Conservation (phyloP, 2,797 vertebrate species). For the Helarctos malayanus region DNA sequence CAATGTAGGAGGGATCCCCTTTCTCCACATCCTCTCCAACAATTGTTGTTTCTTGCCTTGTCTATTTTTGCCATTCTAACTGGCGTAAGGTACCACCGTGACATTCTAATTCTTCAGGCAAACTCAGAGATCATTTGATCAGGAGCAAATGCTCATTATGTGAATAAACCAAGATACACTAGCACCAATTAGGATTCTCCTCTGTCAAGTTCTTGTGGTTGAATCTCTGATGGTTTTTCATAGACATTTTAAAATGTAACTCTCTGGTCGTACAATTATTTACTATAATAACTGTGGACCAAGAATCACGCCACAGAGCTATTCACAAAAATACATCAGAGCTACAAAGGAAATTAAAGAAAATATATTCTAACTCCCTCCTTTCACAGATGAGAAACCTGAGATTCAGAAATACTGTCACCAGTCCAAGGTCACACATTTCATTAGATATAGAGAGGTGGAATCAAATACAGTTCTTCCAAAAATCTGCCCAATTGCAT, state of each 20-base stretch:
- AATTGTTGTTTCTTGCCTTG: no score
- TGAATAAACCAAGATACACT: slow-evolving; percentile 12
- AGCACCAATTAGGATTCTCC: background rate
- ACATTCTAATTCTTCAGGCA: background rate
- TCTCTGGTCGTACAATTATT: no score
- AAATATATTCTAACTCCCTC: background rate
- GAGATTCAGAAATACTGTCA: background rate
- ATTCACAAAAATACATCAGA: background rate
- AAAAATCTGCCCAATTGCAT: background rate
- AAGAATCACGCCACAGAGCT: background rate
- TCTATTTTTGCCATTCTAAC: no score
- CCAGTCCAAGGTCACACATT: background rate
- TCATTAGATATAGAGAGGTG: background rate
- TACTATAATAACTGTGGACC: no score
- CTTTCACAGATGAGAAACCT: background rate
- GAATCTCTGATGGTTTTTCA: no score
- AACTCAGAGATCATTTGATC: background rate
- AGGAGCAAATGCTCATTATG: background rate
- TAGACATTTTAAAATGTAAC: no score
- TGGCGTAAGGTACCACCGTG: no score
- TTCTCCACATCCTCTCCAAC: no score
- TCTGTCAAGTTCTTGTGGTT: background rate
- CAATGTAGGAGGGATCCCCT: no score
- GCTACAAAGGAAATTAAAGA: background rate
- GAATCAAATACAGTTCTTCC: background rate